Conservation (phyloP, 30 jellyfish, hydroid and myxozoan species). For the Hydractinia symbiolongicarpus region DNA sequence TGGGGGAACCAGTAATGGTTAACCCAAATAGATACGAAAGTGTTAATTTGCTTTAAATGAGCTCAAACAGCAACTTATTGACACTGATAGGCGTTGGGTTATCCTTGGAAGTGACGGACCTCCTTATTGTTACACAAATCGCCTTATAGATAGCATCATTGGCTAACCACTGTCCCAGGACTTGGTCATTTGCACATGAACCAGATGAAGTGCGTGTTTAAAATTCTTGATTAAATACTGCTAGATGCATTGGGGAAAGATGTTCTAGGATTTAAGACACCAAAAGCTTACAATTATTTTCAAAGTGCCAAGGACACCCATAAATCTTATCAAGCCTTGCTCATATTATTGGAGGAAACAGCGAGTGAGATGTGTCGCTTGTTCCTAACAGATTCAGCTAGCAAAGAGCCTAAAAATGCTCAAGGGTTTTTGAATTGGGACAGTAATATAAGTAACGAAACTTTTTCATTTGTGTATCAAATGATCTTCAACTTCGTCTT, state of each 20-base stretch:
- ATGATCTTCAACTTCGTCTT: background rate
- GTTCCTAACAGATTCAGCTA: background rate
- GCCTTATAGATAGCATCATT: too few species aligned
- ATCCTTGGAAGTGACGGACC: too few species aligned
- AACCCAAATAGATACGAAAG: too few species aligned
- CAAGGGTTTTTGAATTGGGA: background rate
- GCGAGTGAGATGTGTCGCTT: background rate
- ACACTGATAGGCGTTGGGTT: too few species aligned
- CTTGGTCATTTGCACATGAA: conserved; percentile 20
- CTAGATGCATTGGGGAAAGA: conserved; percentile 24
- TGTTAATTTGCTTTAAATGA: too few species aligned
- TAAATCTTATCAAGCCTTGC: background rate
- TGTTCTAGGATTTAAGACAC: conserved; percentile 5
- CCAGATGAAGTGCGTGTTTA: conserved; percentile 1
- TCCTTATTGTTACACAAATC: too few species aligned
- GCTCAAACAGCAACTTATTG: too few species aligned
- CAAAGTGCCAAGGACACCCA: background rate
- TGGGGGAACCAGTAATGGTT: too few species aligned
- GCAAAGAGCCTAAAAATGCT: background rate
- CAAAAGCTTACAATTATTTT: conserved; percentile 17
- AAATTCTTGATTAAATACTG: conserved; percentile 5
- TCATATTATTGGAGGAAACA: background rate
- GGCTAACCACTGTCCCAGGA: conserved; percentile 1
- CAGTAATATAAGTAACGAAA: background rate
- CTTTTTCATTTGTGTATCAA: background rate